phyloP scores from a whole-genome alignment of 2,113 vertebrate species.

The Spea multiplicata region DNA sequence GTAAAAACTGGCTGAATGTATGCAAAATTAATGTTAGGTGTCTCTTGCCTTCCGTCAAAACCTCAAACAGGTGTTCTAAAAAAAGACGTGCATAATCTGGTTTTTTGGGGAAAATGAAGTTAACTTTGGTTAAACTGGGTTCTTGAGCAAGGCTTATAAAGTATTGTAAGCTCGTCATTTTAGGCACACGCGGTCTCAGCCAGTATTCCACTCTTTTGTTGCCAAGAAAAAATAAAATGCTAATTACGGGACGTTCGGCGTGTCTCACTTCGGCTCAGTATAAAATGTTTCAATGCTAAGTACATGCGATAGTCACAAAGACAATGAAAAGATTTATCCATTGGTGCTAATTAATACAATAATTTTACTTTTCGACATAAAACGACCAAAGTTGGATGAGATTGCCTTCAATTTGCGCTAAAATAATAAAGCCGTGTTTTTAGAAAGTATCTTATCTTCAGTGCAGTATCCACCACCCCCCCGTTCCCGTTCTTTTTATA shows the following conservation, averaged over 20 bases:
- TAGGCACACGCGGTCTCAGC: no score
- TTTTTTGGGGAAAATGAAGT: no score
- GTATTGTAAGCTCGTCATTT: no score
- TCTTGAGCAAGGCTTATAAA: no score
- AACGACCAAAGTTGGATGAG: slow-evolving; percentile 8
- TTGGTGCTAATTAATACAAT: slow-evolving; percentile 7
- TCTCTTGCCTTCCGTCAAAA: no score
- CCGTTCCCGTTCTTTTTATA: background rate
- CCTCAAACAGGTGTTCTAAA: no score
- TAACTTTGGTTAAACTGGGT: no score
- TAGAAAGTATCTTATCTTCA: slow-evolving; percentile 30
- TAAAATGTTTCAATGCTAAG: background rate
- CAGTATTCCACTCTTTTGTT: no score
- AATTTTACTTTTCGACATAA: background rate
- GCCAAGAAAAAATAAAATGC: background rate
- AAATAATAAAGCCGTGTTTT: slow-evolving; percentile 27
- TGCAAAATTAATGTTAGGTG: no score
- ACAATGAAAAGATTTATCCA: background rate
- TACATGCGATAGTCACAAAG: background rate
- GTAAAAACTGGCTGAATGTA: no score
- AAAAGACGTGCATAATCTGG: no score
- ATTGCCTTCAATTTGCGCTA: slow-evolving; percentile 11
- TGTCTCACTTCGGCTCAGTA: background rate
- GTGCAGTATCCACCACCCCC: background rate
- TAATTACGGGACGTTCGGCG: background rate